Conservation (phyloP, 2,888 invertebrate genomes). For the Eupithecia centaureata region DNA sequence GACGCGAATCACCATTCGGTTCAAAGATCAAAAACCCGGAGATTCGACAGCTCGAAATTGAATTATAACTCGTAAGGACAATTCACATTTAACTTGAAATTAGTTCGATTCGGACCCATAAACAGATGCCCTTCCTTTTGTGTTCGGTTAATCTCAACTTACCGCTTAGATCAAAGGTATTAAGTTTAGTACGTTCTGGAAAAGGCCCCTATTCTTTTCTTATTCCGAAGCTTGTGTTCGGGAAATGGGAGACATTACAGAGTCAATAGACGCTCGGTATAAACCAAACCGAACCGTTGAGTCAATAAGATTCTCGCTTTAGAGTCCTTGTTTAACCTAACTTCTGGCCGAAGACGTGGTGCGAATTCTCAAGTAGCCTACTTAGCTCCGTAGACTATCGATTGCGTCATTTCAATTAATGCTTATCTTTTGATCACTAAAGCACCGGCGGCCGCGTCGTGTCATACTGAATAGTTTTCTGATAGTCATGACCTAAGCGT, state of each 20-base stretch:
- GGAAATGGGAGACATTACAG: slow-evolving; percentile 81
- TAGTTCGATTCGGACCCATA: slow-evolving; percentile 66
- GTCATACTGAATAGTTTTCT: slow-evolving; percentile 36
- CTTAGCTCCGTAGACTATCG: slow-evolving; percentile 51
- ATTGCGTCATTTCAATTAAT: slow-evolving; percentile 63
- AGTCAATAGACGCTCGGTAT: slow-evolving; percentile 76
- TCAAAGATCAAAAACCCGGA: slow-evolving; percentile 45
- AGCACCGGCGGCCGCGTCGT: slow-evolving; percentile 22
- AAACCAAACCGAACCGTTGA: slow-evolving; percentile 66
- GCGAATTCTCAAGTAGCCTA: slow-evolving; percentile 58
- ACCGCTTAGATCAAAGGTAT: slow-evolving; percentile 78
- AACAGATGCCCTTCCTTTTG: slow-evolving; percentile 75
- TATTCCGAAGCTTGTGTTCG: slow-evolving; percentile 76
- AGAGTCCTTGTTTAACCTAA: slow-evolving; percentile 69
- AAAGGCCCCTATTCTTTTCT: slow-evolving; percentile 77
- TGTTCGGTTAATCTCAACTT: slow-evolving; percentile 77
- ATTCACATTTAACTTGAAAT: slow-evolving; percentile 78
- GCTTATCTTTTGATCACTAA: slow-evolving; percentile 52
- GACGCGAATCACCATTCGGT: slow-evolving; percentile 43
- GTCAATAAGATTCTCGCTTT: slow-evolving; percentile 74
- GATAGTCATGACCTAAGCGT: slow-evolving; percentile 47
- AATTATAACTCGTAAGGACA: slow-evolving; percentile 70
- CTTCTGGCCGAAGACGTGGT: slow-evolving; percentile 64
- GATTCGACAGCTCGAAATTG: slow-evolving; percentile 65
- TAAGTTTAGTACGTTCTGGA: slow-evolving; percentile 72